Conservation (phyloP, 2,113 vertebrate genomes). For the Carassius gibelio region DNA sequence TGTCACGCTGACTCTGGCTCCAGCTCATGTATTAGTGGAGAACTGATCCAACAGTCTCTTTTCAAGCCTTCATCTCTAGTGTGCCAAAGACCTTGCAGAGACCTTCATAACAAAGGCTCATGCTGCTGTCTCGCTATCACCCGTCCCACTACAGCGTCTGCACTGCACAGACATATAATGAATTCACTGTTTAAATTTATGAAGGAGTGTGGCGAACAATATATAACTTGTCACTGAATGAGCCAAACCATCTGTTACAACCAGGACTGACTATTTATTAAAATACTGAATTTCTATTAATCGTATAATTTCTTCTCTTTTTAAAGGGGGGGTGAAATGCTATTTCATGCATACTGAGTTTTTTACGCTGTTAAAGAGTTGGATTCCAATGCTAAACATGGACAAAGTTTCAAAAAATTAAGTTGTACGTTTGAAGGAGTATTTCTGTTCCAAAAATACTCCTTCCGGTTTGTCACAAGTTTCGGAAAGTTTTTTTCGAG, state of each 20-base stretch:
- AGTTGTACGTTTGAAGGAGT: too few species aligned
- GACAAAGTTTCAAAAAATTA: too few species aligned
- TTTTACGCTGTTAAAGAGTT: too few species aligned
- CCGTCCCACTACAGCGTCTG: background rate
- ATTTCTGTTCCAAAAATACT: too few species aligned
- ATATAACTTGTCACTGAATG: background rate
- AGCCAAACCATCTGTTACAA: background rate
- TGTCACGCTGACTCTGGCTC: conserved; percentile 31
- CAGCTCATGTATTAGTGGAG: conserved; percentile 2
- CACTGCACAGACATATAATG: background rate
- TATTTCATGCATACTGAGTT: too few species aligned
- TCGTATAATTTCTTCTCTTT: background rate
- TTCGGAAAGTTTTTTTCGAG: too few species aligned
- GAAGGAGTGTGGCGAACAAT: background rate
- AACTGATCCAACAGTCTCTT: conserved; percentile 22
- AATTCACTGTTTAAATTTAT: conserved; percentile 6
- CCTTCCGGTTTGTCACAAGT: too few species aligned
- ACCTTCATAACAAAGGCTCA: conserved; percentile 34
- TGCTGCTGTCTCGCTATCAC: background rate
- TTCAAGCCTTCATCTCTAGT: conserved; percentile 16
- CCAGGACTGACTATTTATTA: background rate
- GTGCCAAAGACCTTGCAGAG: conserved; percentile 10
- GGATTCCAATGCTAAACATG: too few species aligned
- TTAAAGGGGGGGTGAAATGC: too few species aligned
- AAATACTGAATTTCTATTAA: background rate